Evolutionary conservation across 2,888 invertebrate species (phyloP).

Genomic region (Troides helena): DNA sequence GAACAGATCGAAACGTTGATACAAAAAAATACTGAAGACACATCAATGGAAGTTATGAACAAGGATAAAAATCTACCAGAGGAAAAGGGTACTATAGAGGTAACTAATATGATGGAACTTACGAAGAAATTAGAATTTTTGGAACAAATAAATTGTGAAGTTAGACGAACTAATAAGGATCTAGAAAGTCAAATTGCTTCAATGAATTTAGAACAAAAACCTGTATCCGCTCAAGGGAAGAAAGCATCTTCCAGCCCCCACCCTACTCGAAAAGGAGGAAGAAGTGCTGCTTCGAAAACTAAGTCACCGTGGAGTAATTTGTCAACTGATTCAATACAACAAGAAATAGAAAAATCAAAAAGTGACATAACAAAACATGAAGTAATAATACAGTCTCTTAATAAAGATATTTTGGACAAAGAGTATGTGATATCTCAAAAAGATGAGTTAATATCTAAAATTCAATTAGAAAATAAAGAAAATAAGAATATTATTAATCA

Average conservation of each 20-base stretch:
- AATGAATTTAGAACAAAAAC: slow-evolving; percentile 53
- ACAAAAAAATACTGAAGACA: slow-evolving; percentile 32
- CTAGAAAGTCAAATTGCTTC: slow-evolving; percentile 74
- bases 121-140: slow-evolving; percentile 76
- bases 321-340: slow-evolving; percentile 60
- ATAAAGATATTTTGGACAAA: slow-evolving; percentile 73
- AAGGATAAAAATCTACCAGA: slow-evolving; percentile 69
- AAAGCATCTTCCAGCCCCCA: slow-evolving; percentile 59
- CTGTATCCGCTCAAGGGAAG: slow-evolving; percentile 51
- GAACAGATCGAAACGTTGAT: slow-evolving; percentile 52
- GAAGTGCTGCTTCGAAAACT: slow-evolving; percentile 62
- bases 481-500: slow-evolving; percentile 42
- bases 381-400: slow-evolving; percentile 66
- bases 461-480: slow-evolving; percentile 44
- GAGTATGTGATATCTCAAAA: slow-evolving; percentile 68
- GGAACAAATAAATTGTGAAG: slow-evolving; percentile 74
- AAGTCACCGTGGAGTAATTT: slow-evolving; percentile 74
- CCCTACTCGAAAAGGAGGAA: slow-evolving; percentile 63
- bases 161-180: slow-evolving; percentile 77
- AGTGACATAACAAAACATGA: slow-evolving; percentile 62
- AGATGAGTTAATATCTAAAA: slow-evolving; percentile 65
- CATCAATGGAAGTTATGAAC: slow-evolving; percentile 22
- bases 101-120: slow-evolving; percentile 65
- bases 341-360: slow-evolving; percentile 69
- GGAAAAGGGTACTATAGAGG: slow-evolving; percentile 81